Evolutionary conservation across 2,797 vertebrate genomes (phyloP), one percentile per base, ranked within the genome.

Genomic region (Sylvia borin): DNA sequence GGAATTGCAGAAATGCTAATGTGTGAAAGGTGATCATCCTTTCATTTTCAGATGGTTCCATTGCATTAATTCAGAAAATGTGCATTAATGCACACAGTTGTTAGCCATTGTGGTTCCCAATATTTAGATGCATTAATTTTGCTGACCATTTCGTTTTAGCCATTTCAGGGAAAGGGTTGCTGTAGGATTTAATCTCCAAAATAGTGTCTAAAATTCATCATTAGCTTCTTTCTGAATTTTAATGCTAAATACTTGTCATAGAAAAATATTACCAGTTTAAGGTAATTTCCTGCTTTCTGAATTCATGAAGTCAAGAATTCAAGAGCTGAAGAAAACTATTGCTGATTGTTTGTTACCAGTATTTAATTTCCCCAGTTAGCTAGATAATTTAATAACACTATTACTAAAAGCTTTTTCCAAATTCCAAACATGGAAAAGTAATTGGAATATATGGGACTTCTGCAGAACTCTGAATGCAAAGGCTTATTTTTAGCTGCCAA

Each of bases 401-500:
- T 29, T 47, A 38, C 11, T 67, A 74, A 91, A 90, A 71, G 9
- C 4, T n/a, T 93, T 89, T 83, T 66, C 88, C 80, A 55, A 88
- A 13, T 72, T 31, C 16, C 61, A 84, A 95, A 92, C 40, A 55
- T 16, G 5, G 65, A 85, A 73, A 82, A 60, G 5, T 90, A 74
- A 66, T 55, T 48, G 48, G 34, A 62, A 40, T 53, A 83, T 16
- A 18, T 48, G 51, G 16, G 57, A 88, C 24, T 50, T 74, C 27
- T 82, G 29, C 70, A 85, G 54, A 81, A 38, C 21, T 97, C 86
- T 58, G 70, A 74, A 97, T 90, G 43, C 47, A 84, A 93, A 75
- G 32, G 40, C 43, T 92, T 90, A 73, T 92, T 96, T 96, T 96
- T 94, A 92, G 85, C 51, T 90, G 70, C 84, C 95, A 92, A 92